A percentile compares a stretch with the other conserved stretches of the same genome.
phyloP scores from a whole-genome alignment of 2,113 vertebrate genomes.

The Phalacrocorax aristotelis region DNA sequence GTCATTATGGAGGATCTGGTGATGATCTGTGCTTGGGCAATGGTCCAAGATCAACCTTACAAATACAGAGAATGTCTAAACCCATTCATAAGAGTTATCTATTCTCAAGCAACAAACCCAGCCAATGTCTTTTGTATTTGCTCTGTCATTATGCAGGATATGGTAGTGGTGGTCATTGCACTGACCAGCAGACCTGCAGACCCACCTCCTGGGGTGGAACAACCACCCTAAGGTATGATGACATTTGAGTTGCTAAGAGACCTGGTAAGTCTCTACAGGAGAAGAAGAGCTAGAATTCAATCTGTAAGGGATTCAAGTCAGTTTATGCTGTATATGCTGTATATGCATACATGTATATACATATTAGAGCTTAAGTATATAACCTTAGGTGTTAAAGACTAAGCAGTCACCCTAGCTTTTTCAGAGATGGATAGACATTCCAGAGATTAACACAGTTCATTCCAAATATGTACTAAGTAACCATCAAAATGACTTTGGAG shows the following conservation, averaged over 20 bases:
- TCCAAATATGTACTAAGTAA: background rate
- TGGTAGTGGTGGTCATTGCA: background rate
- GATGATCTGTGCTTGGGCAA: background rate
- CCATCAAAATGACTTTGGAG: background rate
- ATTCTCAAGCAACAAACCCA: background rate
- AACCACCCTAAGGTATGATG: background rate
- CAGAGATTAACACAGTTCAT: background rate
- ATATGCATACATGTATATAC: accelerated
- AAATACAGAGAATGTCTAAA: no score
- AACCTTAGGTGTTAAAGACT: background rate
- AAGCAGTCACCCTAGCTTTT: background rate
- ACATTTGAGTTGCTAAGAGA: background rate
- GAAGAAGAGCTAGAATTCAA: background rate
- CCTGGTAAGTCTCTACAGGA: background rate
- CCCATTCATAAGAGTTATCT: no score
- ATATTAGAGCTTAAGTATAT: background rate
- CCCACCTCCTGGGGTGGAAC: background rate
- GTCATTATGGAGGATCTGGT: background rate
- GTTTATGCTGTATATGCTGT: background rate
- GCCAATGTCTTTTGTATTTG: background rate
- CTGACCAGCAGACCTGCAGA: background rate
- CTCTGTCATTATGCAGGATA: background rate
- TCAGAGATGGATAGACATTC: background rate
- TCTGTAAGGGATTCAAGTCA: background rate
- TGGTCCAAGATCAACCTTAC: no score